Conservation (phyloP, 2,113 vertebrate genomes). For the Microtus pennsylvanicus region DNA sequence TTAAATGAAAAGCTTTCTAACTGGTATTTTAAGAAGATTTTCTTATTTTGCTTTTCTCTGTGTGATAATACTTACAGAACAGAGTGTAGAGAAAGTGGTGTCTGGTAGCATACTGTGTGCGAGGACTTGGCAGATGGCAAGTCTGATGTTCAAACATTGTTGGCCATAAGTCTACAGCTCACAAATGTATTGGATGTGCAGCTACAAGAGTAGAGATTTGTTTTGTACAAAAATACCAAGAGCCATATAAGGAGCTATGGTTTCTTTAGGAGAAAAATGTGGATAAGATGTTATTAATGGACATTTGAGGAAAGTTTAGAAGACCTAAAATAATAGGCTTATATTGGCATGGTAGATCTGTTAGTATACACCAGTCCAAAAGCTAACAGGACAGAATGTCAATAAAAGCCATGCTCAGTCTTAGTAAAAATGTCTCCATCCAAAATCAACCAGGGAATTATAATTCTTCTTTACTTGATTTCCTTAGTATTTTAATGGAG, state of each 20-base stretch:
- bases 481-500: neutral
- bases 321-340: neutral
- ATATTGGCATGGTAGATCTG: neutral
- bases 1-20: constrained; percentile 16
- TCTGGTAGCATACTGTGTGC: neutral
- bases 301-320: neutral
- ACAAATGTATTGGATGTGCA: neutral
- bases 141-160: neutral
- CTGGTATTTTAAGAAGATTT: constrained; percentile 28
- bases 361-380: neutral
- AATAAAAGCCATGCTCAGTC: neutral
- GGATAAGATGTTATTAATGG: neutral
- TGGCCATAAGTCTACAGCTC: neutral
- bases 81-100: neutral
- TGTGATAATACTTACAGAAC: neutral
- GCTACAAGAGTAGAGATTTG: neutral
- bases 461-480: neutral
- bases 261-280: neutral
- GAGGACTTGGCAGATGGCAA: neutral
- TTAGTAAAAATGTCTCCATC: neutral
- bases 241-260: neutral
- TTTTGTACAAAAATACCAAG: neutral
- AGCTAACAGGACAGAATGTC: neutral
- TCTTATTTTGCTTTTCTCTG: constrained; percentile 25
- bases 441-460: neutral